Conservation (phyloP, 2,888 invertebrate species). For the Acanthosepion lycidas region DNA sequence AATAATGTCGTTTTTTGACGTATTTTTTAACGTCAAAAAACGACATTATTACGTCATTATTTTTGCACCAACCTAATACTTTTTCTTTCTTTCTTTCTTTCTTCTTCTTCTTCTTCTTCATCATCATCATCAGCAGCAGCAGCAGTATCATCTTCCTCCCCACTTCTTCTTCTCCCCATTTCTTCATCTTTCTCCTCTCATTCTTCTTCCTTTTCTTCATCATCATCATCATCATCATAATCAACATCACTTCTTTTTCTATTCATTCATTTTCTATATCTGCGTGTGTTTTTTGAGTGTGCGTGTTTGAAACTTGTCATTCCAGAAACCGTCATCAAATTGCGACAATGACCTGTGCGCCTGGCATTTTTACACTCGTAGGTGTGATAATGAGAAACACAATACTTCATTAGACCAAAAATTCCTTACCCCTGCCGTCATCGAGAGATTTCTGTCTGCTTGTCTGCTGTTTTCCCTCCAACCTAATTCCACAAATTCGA, state of each 20-base stretch:
- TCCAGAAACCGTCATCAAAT: not conserved
- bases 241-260: not conserved
- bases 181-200: not conserved
- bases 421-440: not conserved
- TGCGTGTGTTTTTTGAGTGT: not conserved
- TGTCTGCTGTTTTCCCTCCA: not conserved
- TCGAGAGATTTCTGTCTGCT: not conserved
- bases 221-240: no score
- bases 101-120: not conserved
- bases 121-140: not conserved
- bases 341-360: not conserved
- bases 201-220: not conserved
- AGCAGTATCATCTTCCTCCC: not conserved
- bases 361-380: not conserved
- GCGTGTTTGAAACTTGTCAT: not conserved
- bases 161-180: not conserved
- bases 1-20: no score
- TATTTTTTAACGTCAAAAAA: no score
- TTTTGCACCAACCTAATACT: no score
- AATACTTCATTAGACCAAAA: not conserved
- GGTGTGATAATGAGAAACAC: not conserved
- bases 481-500: not conserved
- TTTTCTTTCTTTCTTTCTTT: not conserved
- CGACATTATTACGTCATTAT: no score
- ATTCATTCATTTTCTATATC: not conserved